phyloP scores from a whole-genome alignment of 2,113 vertebrate species.

The Microtus richardsoni region DNA sequence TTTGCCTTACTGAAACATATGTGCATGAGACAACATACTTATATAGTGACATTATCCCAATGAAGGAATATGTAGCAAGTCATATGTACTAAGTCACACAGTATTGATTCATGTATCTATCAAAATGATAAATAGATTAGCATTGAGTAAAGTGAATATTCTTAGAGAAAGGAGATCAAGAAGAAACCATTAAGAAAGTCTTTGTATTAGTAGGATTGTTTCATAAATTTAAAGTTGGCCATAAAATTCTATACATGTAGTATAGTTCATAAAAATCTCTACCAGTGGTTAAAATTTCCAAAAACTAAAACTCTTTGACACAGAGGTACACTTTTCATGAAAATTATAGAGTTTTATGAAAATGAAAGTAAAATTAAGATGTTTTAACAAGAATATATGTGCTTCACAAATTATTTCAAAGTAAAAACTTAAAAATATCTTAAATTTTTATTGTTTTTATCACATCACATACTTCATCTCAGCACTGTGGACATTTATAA shows the following conservation, averaged over 20 bases:
- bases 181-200: not conserved
- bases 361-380: not conserved
- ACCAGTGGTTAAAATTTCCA: not conserved
- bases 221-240: not conserved
- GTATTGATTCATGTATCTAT: not conserved
- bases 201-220: not conserved
- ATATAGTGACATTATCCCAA: not conserved
- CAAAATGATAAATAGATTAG: not conserved
- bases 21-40: not conserved
- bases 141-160: not conserved
- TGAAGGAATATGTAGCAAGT: not conserved
- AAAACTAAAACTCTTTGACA: not conserved
- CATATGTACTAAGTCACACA: not conserved
- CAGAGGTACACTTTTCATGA: not conserved
- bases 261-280: not conserved
- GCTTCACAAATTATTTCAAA: not conserved
- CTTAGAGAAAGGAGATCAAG: not conserved
- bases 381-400: not conserved
- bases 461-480: not conserved
- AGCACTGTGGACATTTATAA: not conserved
- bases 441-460: not conserved
- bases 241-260: not conserved
- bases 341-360: not conserved
- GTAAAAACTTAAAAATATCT: not conserved
- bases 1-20: not conserved